A percentile compares a stretch with the other conserved stretches of the same genome.
phyloP scores from a whole-genome alignment of 2,888 invertebrate genomes.

The Epinotia demarniana region DNA sequence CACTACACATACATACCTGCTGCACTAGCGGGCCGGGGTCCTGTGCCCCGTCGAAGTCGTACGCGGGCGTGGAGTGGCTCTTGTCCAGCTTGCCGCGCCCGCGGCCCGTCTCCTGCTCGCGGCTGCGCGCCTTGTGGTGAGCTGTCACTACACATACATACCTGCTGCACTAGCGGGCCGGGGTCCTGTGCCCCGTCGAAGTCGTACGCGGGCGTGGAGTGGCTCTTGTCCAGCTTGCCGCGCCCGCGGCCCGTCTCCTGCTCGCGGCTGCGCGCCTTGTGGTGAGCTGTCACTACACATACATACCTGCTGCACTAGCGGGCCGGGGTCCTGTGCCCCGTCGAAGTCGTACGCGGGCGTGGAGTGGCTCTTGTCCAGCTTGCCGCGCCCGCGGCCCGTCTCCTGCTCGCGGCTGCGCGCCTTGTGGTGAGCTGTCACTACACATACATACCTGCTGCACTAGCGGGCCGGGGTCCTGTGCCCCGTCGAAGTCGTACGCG shows the following conservation, averaged over 20 bases:
- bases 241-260: slow-evolving; percentile 47
- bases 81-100: slow-evolving; percentile 87
- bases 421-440: not conserved
- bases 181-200: slow-evolving; percentile 64
- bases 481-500: slow-evolving; percentile 87
- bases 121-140: slow-evolving; percentile 29
- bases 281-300: not conserved
- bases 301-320: slow-evolving; percentile 45
- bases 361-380: slow-evolving; percentile 91
- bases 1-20: no score
- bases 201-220: slow-evolving; percentile 93
- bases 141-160: not conserved
- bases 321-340: slow-evolving; percentile 55
- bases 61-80: slow-evolving; percentile 92
- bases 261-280: slow-evolving; percentile 31
- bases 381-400: slow-evolving; percentile 57
- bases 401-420: slow-evolving; percentile 33
- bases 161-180: slow-evolving; percentile 47
- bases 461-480: slow-evolving; percentile 49
- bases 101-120: slow-evolving; percentile 19
- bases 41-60: slow-evolving; percentile 83
- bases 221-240: slow-evolving; percentile 89
- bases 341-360: slow-evolving; percentile 91
- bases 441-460: slow-evolving; percentile 19
- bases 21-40: slow-evolving; percentile 49